A percentile compares a stretch with the other conserved stretches of the same genome.
phyloP scores from a whole-genome alignment of 2,113 vertebrate species.

The Peucedramus taeniatus region DNA sequence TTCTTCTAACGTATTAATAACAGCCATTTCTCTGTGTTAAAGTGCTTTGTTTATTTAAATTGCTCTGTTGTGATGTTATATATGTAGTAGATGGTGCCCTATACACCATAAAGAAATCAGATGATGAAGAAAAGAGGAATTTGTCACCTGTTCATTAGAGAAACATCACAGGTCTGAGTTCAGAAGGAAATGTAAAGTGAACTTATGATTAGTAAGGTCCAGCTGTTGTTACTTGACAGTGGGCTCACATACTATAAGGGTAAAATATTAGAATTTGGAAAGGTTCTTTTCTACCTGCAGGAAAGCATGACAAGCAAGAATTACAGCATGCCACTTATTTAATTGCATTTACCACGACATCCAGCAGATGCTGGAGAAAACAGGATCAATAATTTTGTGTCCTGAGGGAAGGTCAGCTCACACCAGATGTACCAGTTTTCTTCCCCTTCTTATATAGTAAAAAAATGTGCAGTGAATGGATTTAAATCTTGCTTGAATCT shows the following conservation, averaged over 20 bases:
- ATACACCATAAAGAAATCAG: neutral
- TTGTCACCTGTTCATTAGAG: neutral
- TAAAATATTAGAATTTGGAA: neutral
- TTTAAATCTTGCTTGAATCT: slow-evolving; percentile 35
- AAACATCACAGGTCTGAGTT: neutral
- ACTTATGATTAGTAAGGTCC: neutral
- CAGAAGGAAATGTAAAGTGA: neutral
- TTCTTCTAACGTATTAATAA: neutral
- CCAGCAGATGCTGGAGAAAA: slow-evolving; percentile 37
- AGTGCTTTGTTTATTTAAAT: neutral
- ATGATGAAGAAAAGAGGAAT: neutral
- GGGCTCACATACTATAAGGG: neutral
- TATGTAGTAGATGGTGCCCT: neutral
- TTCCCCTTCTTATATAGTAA: neutral
- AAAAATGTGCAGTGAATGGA: neutral
- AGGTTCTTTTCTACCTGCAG: slow-evolving; percentile 5
- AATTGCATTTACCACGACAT: slow-evolving; percentile 28
- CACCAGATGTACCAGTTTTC: slow-evolving; percentile 3
- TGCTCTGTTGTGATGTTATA: neutral
- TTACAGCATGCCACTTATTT: slow-evolving; percentile 5
- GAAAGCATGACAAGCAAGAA: slow-evolving; percentile 3
- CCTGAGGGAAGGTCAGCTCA: slow-evolving; percentile 22
- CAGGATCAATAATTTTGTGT: slow-evolving; percentile 24
- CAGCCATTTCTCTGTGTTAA: neutral
- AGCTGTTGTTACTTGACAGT: neutral